Evolutionary conservation across 1,140 invertebrate species (phyloP).

Genomic region (Globodera rostochiensis): DNA sequence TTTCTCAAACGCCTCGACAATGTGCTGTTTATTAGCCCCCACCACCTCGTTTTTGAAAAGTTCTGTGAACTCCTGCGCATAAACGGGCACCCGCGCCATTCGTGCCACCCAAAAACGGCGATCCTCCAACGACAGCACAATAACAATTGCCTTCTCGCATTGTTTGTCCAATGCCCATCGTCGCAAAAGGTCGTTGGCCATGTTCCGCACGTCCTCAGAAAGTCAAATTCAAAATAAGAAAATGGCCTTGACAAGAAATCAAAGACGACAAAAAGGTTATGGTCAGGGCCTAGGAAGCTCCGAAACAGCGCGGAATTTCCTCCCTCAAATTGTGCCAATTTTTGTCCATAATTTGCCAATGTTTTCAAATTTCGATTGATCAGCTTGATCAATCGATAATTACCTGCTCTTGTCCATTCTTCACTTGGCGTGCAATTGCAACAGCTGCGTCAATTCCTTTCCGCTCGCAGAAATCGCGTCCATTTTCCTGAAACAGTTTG

Average conservation of each 20-base stretch:
- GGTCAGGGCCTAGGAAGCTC: too few species aligned
- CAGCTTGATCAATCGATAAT: too few species aligned
- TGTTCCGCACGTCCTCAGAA: slow-evolving; percentile 52
- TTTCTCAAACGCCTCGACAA: too few species aligned
- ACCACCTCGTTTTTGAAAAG: slow-evolving; percentile 54
- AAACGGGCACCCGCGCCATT: slow-evolving; percentile 59
- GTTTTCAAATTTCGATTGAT: too few species aligned
- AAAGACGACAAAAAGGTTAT: too few species aligned
- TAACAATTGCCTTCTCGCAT: slow-evolving; percentile 57
- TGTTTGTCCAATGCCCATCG: slow-evolving; percentile 59
- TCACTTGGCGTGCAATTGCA: slow-evolving; percentile 56
- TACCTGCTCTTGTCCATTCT: slow-evolving; percentile 55
- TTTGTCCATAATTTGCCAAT: too few species aligned
- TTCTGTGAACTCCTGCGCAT: slow-evolving; percentile 59
- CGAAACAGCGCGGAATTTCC: too few species aligned
- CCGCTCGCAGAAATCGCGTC: slow-evolving; percentile 58
- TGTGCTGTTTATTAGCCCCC: background rate
- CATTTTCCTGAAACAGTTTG: slow-evolving; percentile 48
- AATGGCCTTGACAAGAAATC: too few species aligned
- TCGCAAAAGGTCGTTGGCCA: slow-evolving; percentile 60
- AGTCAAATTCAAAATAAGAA: too few species aligned
- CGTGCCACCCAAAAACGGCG: slow-evolving; percentile 62
- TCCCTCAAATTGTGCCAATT: too few species aligned
- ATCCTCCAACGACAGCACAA: slow-evolving; percentile 58
- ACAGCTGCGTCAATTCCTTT: slow-evolving; percentile 60